Evolutionary conservation across 2,888 invertebrate genomes (phyloP), one percentile per base, ranked within the genome.

Genomic region (Dilophus febrilis): DNA sequence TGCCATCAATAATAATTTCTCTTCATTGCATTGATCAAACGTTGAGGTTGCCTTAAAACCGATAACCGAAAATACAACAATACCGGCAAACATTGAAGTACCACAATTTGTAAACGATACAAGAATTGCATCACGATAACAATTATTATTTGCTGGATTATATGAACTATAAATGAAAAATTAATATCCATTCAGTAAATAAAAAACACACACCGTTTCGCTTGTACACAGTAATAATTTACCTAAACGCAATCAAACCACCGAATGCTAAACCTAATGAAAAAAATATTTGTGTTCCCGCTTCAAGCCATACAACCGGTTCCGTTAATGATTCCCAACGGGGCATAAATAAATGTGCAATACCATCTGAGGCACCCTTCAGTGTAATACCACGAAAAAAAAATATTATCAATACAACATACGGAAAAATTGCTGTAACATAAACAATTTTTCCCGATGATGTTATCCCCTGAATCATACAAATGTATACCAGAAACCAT

Each of bases 391-490:
- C 94, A 37, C 94, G 77, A 50, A 91, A 86, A 69, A 95, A 92
- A 67, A 95, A 95, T 48, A 94, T 87, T 4, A 94, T 84, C 5
- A 94, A 71, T 13, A 95, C 94, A 38, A 92, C 73, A 62, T 95
- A 95, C 0, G 95, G 95, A 59, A 95, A 95, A 0, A 91, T 91
- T 2, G 95, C 92, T 3, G 94, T 95, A 42, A 95, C 82, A 57
- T 92, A 94, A 45, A 92, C 91, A 37, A 92, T 91, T 70, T 94
- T 92, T 40, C 92, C 91, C 0, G 92, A 92, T 5, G 91, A 91
- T 2, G 94, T 92, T 46, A 95, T 92, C 39, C 95, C 95, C 61
- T 92, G 94, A 50, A 92, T 91, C 82, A 95, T 92, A 64, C 94
- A 94, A 61, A 92, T 71, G 62, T 92, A 95, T 46, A 94, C 90